These are phyloP conservation scores for Oriolus oriolus DNA, from an alignment of 2,113 vertebrate genomes.

Conservation along the genomic window DNA sequence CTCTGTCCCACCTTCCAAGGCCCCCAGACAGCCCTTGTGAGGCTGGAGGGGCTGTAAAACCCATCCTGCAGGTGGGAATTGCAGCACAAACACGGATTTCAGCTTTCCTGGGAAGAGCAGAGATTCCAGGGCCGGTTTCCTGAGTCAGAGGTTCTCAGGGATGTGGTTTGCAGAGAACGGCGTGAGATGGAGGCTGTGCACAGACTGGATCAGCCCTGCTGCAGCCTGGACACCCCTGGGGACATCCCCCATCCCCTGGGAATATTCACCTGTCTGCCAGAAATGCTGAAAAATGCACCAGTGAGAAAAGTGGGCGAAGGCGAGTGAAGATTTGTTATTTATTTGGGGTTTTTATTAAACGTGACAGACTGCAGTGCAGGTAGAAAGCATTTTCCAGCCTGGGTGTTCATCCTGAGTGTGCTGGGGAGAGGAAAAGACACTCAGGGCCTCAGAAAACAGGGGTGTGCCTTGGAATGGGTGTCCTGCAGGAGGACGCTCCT, in stretches of 20 bases:
- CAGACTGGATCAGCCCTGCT: not conserved
- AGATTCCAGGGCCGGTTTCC: not conserved
- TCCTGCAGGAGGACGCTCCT: rapidly evolving
- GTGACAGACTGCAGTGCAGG: not conserved
- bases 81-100: not conserved
- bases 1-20: not conserved
- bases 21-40: not conserved
- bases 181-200: rapidly evolving
- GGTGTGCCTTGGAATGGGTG: not conserved
- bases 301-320: rapidly evolving
- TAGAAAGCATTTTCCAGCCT: not conserved
- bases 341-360: not conserved
- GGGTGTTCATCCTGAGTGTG: not conserved
- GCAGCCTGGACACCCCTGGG: not conserved
- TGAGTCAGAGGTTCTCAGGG: not conserved
- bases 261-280: not conserved
- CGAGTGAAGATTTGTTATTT: not conserved
- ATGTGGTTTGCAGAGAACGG: not conserved
- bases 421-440: not conserved
- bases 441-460: not conserved
- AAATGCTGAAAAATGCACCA: not conserved
- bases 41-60: not conserved
- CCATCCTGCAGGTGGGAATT: not conserved
- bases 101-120: not conserved
- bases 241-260: not conserved